phyloP scores from a whole-genome alignment of 1,140 invertebrate genomes.

The Hyles euphorbiae region DNA sequence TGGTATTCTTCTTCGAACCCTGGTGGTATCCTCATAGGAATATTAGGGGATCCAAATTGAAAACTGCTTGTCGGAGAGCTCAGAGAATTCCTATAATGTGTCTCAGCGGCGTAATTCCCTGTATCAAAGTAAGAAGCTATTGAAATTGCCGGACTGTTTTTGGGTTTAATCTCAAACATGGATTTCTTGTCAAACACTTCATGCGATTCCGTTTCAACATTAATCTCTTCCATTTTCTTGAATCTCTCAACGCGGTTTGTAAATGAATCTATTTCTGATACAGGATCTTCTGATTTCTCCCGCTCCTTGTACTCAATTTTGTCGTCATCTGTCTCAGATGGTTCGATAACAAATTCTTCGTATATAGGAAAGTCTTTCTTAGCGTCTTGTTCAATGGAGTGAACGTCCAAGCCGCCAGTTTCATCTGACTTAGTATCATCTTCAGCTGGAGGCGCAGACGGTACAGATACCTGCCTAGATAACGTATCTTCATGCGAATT shows the following conservation, averaged over 20 bases:
- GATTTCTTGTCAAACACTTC: conserved; percentile 19
- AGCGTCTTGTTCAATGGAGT: conserved; percentile 63
- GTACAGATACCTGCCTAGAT: conserved; percentile 39
- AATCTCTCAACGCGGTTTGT: conserved; percentile 58
- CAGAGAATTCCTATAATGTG: conserved; percentile 50
- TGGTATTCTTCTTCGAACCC: conserved; percentile 59
- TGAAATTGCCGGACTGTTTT: conserved; percentile 31
- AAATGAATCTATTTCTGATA: conserved; percentile 44
- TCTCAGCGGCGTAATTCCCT: conserved; percentile 63
- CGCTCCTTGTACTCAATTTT: conserved; percentile 50
- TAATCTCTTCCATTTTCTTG: conserved; percentile 46
- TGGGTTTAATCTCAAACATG: conserved; percentile 24
- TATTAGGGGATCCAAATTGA: conserved; percentile 12
- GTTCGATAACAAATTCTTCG: conserved; percentile 59
- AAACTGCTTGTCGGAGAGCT: conserved; percentile 23
- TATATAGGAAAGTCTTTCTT: conserved; percentile 60
- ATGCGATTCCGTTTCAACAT: conserved; percentile 15
- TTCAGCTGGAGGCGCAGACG: conserved; percentile 45
- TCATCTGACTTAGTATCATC: conserved; percentile 57
- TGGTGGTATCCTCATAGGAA: conserved; percentile 41
- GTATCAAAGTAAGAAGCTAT: conserved; percentile 68
- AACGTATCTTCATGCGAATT: conserved; percentile 40
- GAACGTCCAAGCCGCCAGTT: conserved; percentile 51
- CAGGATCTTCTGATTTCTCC: conserved; percentile 36
- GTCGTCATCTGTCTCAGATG: conserved; percentile 57